Evolutionary conservation across 2,113 vertebrate species (phyloP).

Genomic region (Etheostoma cragini): DNA sequence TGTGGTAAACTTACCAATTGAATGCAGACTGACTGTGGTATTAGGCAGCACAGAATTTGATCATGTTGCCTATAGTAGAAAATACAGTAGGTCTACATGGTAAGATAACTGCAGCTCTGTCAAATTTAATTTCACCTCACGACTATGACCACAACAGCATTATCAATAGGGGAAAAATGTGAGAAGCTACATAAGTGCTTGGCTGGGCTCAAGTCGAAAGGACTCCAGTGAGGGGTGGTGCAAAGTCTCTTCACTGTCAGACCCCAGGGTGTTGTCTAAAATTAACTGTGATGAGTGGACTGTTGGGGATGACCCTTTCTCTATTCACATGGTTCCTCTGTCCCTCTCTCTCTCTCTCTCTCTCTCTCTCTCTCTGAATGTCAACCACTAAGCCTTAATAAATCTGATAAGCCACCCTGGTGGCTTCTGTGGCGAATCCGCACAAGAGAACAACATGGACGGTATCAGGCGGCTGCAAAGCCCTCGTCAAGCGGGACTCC

Average conservation of each 20-base stretch:
- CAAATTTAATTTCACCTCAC: slow-evolving; percentile 58
- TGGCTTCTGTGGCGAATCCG: slow-evolving; percentile 76
- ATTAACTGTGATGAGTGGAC: slow-evolving; percentile 75
- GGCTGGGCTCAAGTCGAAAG: slow-evolving; percentile 51
- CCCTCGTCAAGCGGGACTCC: slow-evolving; percentile 90
- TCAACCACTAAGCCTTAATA: slow-evolving; percentile 77
- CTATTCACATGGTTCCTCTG: slow-evolving; percentile 64
- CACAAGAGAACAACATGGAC: slow-evolving; percentile 69
- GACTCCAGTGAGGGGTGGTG: slow-evolving; percentile 52
- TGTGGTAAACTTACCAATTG: slow-evolving; percentile 64
- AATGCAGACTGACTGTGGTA: slow-evolving; percentile 62
- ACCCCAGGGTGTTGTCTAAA: slow-evolving; percentile 71
- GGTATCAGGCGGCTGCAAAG: slow-evolving; percentile 91
- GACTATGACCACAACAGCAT: slow-evolving; percentile 54
- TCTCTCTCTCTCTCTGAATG: slow-evolving; percentile 23
- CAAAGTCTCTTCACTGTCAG: slow-evolving; percentile 65
- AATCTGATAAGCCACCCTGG: slow-evolving; percentile 83
- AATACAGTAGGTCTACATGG: slow-evolving; percentile 55
- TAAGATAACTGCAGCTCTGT: slow-evolving; percentile 63
- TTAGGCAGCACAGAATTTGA: slow-evolving; percentile 60
- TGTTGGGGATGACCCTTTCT: slow-evolving; percentile 78
- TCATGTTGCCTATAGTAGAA: slow-evolving; percentile 48
- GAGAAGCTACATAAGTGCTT: slow-evolving; percentile 51
- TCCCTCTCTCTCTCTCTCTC: slow-evolving; percentile 14
- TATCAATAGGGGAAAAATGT: slow-evolving; percentile 49